Base-by-base conservation (phyloP, 1,140 invertebrate species). In the Drosophila tani region DNA sequence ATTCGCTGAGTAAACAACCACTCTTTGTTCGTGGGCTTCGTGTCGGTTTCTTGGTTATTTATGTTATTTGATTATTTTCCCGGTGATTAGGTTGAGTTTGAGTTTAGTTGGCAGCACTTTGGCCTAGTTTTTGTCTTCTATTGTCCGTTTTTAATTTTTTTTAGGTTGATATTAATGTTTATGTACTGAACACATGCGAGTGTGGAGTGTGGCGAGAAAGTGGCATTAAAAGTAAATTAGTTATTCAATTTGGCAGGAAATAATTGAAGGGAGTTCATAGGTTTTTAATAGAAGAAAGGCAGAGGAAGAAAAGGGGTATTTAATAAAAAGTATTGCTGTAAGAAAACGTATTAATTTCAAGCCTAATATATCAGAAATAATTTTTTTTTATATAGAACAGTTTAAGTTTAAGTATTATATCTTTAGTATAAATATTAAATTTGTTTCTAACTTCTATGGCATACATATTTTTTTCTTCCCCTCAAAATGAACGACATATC, bases 171-270 rank as follows among this genome's bases (percentile, higher is more conserved):
- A 47, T 79, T 35, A 55, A 60, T 79, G 65, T 64, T 87, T 79
- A 79, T 77, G 66, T 58, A 29, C 58, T 64, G 51, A 66, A 45
- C 57, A 85, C 82, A 79, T 85, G 79, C 70, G 63, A 76, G 75
- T 78, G 49, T 69, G n/a, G 19, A 27, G 56, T 38, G 24, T 67
- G 53, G 41, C 47, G 59, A 79, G 81, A 88, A 88, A 88, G 84
- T 90, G 70, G 81, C 75, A 90, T 88, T 90, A 84, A 81, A 81
- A 84, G 63, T 69, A 66, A 80, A 84, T 88, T 71, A 84, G 55
- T 81, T 60, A 51, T 79, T 55, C 35, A 55, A 53, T 63, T 53
- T 50, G 46, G 38, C 75, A 63, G 45, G 12, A 63, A 15, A 29
- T 19, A 55, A 40, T 50, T 51, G 4, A 51, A 15, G 21, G 17